These are phyloP conservation scores for Hyles lineata DNA, from an alignment of 2,888 invertebrate species.

Conservation along the genomic window DNA sequence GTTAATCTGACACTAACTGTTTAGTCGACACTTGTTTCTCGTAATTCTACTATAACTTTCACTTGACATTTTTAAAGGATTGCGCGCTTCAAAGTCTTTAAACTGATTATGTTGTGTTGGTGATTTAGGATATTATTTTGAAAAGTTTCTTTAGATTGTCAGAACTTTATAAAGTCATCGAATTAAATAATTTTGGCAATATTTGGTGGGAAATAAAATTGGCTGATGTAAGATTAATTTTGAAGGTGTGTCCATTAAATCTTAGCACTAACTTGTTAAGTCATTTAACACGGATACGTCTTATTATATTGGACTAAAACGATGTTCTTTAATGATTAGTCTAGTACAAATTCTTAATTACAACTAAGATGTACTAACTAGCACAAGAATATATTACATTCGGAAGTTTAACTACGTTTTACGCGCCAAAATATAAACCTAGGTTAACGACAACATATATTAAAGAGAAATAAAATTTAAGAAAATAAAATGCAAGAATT, in stretches of 20 bases:
- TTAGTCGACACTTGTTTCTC: too few relatives aligned
- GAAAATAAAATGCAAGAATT: background rate
- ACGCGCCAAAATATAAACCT: background rate
- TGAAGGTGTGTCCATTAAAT: background rate
- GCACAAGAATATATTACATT: background rate
- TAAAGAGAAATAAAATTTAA: background rate
- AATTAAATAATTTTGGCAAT: slow-evolving; percentile 6
- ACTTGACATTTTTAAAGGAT: too few relatives aligned
- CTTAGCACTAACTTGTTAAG: background rate
- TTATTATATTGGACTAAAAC: background rate
- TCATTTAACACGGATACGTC: background rate
- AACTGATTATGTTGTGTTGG: too few relatives aligned
- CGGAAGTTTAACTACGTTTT: background rate
- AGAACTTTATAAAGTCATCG: background rate
- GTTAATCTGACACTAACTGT: too few relatives aligned
- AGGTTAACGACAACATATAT: background rate
- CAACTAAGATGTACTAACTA: background rate
- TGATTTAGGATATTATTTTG: too few relatives aligned
- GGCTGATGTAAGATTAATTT: background rate
- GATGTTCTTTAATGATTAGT: background rate
- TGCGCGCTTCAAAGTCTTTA: too few relatives aligned
- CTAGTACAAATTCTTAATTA: background rate
- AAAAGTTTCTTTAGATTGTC: too few relatives aligned
- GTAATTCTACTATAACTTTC: too few relatives aligned
- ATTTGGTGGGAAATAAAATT: background rate